These are phyloP conservation scores for Cryptocephalus moraei DNA, from an alignment of 2,888 invertebrate genomes.

Conservation along the genomic window DNA sequence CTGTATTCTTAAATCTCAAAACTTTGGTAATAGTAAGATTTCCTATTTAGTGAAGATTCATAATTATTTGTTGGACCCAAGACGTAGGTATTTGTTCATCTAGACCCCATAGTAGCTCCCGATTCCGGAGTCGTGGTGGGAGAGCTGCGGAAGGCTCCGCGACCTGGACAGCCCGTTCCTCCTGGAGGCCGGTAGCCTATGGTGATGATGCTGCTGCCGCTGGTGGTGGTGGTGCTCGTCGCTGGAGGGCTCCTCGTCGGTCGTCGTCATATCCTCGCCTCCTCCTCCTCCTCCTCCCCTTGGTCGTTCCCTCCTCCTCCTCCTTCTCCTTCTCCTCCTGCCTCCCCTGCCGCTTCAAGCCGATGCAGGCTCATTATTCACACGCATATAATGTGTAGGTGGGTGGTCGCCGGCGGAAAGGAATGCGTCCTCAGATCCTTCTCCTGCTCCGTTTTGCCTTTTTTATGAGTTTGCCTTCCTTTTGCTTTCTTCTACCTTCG, in stretches of 20 bases:
- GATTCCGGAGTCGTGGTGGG: constrained; percentile 45
- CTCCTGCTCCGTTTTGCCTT: no score
- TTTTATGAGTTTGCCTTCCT: no score
- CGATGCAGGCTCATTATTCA: constrained; percentile 21
- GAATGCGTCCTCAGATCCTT: no score
- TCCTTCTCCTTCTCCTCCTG: neutral
- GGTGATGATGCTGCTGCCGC: constrained; percentile 6
- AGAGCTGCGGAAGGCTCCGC: constrained; percentile 56
- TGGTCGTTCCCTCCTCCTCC: neutral
- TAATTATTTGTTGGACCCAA: no score
- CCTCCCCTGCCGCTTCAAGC: constrained; percentile 4
- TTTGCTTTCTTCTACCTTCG: no score
- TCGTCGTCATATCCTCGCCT: constrained; percentile 27
- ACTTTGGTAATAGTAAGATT: no score
- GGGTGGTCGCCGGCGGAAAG: neutral
- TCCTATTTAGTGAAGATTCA: no score
- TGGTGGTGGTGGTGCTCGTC: constrained; percentile 17
- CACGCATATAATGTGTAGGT: constrained; percentile 14
- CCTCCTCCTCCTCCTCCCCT: neutral
- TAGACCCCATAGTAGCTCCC: constrained; percentile 37
- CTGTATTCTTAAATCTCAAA: no score
- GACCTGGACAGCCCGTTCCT: constrained; percentile 49
- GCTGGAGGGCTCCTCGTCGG: constrained; percentile 35
- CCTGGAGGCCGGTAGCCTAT: neutral
- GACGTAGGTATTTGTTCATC: no score